phyloP scores from a whole-genome alignment of 2,888 invertebrate genomes.

The Bellardia pandia region DNA sequence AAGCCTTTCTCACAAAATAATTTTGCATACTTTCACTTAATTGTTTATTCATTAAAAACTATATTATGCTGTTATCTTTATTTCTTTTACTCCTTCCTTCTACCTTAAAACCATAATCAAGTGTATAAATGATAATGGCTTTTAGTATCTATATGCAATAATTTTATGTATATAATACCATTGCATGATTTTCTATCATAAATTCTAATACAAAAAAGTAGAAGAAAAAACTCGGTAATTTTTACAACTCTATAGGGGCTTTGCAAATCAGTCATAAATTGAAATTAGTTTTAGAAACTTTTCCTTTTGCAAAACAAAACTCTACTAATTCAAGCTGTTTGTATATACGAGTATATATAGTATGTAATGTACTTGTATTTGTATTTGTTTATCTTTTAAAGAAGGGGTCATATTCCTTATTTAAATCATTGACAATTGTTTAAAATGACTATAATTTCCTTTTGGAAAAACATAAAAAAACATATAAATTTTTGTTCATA shows the following conservation, averaged over 20 bases:
- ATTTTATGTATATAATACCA: too few relatives aligned
- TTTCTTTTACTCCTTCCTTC: not conserved
- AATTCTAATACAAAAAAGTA: conserved; percentile 32
- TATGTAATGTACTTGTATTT: too few relatives aligned
- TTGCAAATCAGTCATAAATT: conserved; percentile 66
- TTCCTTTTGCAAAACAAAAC: too few relatives aligned
- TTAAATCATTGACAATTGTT: conserved; percentile 70
- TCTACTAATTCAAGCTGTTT: too few relatives aligned
- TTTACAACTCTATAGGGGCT: not conserved
- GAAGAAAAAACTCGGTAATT: conserved; percentile 5
- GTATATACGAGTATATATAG: too few relatives aligned
- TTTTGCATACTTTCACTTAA: not conserved
- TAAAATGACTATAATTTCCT: conserved; percentile 64
- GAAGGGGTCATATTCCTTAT: conserved; percentile 53
- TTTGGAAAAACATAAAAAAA: conserved; percentile 30
- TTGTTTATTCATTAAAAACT: not conserved
- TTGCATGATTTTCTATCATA: conserved; percentile 60
- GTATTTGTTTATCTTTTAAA: not conserved
- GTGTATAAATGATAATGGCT: conserved; percentile 50
- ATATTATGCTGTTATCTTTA: not conserved
- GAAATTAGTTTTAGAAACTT: conserved; percentile 27
- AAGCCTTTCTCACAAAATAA: too few relatives aligned
- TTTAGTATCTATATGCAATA: not conserved
- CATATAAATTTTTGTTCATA: conserved; percentile 21
- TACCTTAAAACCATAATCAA: conserved; percentile 54